Evolutionary conservation across 2,888 invertebrate genomes (phyloP).

Genomic region (Acanthococcus lagerstroemiae): DNA sequence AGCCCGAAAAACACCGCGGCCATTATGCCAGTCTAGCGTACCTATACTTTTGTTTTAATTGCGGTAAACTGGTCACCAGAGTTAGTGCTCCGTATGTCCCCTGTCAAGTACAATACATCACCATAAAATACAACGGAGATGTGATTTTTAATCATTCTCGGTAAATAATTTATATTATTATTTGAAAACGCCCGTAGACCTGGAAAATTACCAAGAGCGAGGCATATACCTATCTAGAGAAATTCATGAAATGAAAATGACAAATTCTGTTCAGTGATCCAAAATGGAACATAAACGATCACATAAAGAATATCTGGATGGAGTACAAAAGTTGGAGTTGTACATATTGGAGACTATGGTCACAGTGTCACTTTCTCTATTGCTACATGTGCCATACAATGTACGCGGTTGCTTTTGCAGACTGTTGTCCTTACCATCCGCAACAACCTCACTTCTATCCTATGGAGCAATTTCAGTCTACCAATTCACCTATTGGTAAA

Average conservation of each 20-base stretch:
- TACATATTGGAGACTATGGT: constrained; percentile 92
- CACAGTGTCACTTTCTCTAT: constrained; percentile 73
- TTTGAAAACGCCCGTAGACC: too few species aligned
- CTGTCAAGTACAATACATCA: constrained; percentile 26
- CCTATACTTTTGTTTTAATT: constrained; percentile 43
- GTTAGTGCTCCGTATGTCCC: constrained; percentile 16
- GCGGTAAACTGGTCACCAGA: constrained; percentile 19
- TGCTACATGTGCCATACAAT: constrained; percentile 68
- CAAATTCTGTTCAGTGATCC: too few species aligned
- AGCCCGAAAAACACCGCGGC: constrained; percentile 64
- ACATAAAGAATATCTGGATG: constrained; percentile 62
- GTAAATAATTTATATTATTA: background rate
- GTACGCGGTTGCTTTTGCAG: constrained; percentile 60
- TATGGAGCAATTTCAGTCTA: constrained; percentile 54
- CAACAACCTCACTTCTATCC: constrained; percentile 64
- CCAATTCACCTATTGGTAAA: constrained; percentile 60
- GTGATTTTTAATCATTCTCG: constrained; percentile 22
- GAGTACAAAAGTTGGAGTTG: constrained; percentile 78
- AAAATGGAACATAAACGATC: constrained; percentile 70
- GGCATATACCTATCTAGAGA: too few species aligned
- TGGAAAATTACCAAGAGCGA: too few species aligned
- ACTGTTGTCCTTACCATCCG: constrained; percentile 62
- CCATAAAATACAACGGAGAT: constrained; percentile 23
- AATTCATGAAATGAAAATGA: too few species aligned
- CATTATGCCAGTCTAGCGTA: constrained; percentile 71